A percentile compares a stretch with the other conserved stretches of the same genome.
These are phyloP conservation scores for Neuroscelio doddi DNA, from an alignment of 2,888 invertebrate species.

Conservation along the genomic window DNA sequence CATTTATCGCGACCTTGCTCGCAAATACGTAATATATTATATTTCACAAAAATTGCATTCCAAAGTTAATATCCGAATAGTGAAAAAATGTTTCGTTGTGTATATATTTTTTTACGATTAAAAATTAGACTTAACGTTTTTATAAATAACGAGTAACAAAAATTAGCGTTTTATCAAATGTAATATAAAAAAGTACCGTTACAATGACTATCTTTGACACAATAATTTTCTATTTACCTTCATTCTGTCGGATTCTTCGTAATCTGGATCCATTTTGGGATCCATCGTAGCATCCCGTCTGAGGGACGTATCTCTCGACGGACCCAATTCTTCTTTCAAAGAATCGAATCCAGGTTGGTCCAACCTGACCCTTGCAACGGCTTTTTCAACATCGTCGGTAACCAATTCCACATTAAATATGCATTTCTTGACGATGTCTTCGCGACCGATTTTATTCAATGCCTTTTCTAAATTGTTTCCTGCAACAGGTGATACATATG, in stretches of 20 bases:
- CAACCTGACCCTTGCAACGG: constrained; percentile 75
- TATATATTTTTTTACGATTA: too few relatives aligned
- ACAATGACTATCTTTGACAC: too few relatives aligned
- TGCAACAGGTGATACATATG: constrained; percentile 56
- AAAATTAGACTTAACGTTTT: too few relatives aligned
- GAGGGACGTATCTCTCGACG: constrained; percentile 83
- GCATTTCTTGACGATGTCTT: constrained; percentile 87
- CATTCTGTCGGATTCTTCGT: constrained; percentile 78
- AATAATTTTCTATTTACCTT: constrained; percentile 73
- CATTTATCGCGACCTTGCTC: constrained; percentile 22
- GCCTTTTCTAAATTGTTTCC: constrained; percentile 86
- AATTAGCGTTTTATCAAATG: too few relatives aligned
- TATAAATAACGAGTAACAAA: too few relatives aligned
- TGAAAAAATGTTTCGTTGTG: too few relatives aligned
- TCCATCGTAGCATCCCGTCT: constrained; percentile 76
- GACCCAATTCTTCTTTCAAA: constrained; percentile 81
- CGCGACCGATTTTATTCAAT: constrained; percentile 83
- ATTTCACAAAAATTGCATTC: too few relatives aligned
- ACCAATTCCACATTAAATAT: constrained; percentile 83
- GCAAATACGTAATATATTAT: neutral
- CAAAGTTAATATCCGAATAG: too few relatives aligned
- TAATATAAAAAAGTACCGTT: too few relatives aligned
- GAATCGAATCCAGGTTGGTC: constrained; percentile 76
- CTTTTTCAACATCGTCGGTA: constrained; percentile 79
- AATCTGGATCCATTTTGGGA: constrained; percentile 75